These are phyloP conservation scores for Rotaria magnacalcarata DNA, from an alignment of 2,888 invertebrate species.

Conservation along the genomic window DNA sequence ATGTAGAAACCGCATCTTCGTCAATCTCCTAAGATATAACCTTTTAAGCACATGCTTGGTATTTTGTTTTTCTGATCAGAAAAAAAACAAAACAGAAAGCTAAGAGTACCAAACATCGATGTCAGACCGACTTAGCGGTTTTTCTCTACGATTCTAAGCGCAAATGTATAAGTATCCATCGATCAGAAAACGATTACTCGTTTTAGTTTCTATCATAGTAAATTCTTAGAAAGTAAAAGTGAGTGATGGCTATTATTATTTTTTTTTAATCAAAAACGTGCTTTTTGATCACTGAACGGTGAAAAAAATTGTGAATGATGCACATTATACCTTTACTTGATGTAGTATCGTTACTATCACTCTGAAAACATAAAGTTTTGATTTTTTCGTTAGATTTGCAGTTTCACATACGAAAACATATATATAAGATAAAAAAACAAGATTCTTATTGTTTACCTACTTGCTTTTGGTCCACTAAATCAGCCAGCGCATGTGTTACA, in stretches of 20 bases:
- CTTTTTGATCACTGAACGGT: neutral
- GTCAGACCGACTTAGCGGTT: neutral
- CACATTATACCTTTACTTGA: neutral
- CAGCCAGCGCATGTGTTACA: conserved; percentile 7
- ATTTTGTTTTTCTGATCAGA: neutral
- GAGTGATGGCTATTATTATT: neutral
- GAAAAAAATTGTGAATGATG: neutral
- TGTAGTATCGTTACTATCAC: neutral
- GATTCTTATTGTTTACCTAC: conserved; percentile 28
- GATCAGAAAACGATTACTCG: neutral
- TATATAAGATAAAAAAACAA: neutral
- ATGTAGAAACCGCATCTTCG: neutral
- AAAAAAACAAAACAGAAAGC: neutral
- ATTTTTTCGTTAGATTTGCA: too few relatives aligned
- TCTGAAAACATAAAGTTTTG: neutral
- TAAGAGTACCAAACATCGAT: neutral
- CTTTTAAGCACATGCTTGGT: neutral
- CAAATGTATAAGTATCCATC: neutral
- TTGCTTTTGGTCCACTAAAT: neutral
- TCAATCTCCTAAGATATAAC: neutral
- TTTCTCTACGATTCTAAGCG: neutral
- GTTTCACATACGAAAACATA: too few relatives aligned
- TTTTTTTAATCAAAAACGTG: neutral
- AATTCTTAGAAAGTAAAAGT: neutral
- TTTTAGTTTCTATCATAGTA: neutral